phyloP scores from a whole-genome alignment of 1,140 invertebrate genomes.

The Leptopilina clavipes region DNA sequence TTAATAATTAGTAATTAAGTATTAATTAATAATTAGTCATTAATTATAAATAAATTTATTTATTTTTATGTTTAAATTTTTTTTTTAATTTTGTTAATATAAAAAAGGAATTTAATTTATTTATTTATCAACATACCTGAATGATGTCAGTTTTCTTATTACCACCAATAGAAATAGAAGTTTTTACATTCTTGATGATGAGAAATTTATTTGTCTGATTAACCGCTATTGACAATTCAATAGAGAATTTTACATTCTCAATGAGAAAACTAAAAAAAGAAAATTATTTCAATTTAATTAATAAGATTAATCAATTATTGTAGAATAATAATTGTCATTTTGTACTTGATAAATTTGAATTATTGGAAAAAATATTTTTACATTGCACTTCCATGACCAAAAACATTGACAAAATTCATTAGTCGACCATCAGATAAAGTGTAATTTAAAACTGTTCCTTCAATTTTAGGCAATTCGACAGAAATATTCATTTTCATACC shows the following conservation, averaged over 20 bases:
- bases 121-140: neutral
- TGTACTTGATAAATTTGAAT: too few relatives aligned
- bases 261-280: neutral
- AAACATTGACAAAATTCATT: conserved; percentile 34
- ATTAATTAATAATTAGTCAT: too few relatives aligned
- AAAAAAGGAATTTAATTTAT: too few relatives aligned
- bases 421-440: conserved; percentile 8
- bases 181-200: neutral
- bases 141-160: neutral
- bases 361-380: conserved; percentile 4
- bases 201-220: neutral
- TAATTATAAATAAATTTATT: too few relatives aligned
- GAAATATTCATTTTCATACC: conserved; percentile 39
- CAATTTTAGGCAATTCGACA: conserved; percentile 38
- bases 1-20: too few relatives aligned
- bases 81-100: too few relatives aligned
- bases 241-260: neutral
- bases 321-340: too few relatives aligned
- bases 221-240: neutral
- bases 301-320: too few relatives aligned
- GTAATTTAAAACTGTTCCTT: conserved; percentile 31
- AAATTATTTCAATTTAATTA: too few relatives aligned
- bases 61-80: too few relatives aligned
- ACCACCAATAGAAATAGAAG: neutral
- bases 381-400: conserved; percentile 42